These are phyloP conservation scores for Margarornis squamiger DNA, from an alignment of 2,797 vertebrate genomes.

Conservation along the genomic window DNA sequence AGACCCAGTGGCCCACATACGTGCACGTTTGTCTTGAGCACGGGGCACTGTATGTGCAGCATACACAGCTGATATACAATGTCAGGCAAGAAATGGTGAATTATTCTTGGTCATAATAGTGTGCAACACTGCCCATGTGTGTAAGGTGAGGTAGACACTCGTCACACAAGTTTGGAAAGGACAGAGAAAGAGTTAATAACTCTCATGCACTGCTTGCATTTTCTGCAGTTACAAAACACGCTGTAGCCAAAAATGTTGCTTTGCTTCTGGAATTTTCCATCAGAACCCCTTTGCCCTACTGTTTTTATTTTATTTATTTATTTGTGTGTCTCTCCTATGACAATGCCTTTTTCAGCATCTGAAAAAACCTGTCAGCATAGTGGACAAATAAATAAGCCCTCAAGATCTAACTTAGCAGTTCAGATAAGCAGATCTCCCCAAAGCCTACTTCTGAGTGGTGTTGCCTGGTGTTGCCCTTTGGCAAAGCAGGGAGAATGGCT, in stretches of 20 bases:
- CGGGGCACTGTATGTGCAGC: background rate
- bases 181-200: background rate
- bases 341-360: background rate
- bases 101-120: background rate
- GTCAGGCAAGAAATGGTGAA: background rate
- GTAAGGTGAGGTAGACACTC: background rate
- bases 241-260: background rate
- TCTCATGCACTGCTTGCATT: background rate
- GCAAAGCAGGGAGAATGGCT: background rate
- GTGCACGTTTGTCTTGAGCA: background rate
- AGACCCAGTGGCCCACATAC: background rate
- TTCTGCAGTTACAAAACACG: background rate
- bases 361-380: background rate
- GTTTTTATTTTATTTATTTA: background rate
- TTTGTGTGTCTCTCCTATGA: background rate
- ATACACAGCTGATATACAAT: background rate
- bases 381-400: background rate
- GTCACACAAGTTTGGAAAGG: background rate
- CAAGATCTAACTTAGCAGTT: background rate
- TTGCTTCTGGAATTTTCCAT: background rate
- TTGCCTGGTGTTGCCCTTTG: background rate
- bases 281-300: background rate
- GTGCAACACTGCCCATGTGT: rapidly evolving
- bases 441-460: background rate
- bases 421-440: background rate